Conservation (phyloP, 1,140 invertebrate genomes). For the Mamestra configurata region DNA sequence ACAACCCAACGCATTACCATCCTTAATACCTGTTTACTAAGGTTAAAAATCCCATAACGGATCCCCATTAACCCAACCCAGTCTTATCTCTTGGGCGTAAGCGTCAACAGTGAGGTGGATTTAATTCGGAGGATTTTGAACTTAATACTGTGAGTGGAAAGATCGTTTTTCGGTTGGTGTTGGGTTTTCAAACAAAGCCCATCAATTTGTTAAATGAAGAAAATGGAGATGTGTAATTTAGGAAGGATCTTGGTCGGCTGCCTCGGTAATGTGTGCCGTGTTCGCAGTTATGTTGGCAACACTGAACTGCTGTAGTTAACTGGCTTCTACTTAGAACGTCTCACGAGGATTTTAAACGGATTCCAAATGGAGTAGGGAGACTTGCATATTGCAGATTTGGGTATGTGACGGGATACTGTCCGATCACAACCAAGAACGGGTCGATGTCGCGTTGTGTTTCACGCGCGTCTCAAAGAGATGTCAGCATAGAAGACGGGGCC, state of each 20-base stretch:
- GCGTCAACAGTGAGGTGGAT: slow-evolving; percentile 60
- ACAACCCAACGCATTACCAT: slow-evolving; percentile 70
- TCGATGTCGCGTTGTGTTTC: too few species aligned
- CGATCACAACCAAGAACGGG: too few species aligned
- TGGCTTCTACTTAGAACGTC: slow-evolving; percentile 4
- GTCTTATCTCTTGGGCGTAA: slow-evolving; percentile 85
- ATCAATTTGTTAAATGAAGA: slow-evolving; percentile 88
- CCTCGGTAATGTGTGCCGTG: slow-evolving; percentile 66
- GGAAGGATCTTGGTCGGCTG: slow-evolving; percentile 74
- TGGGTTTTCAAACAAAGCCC: slow-evolving; percentile 65
- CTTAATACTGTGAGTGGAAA: slow-evolving; percentile 60
- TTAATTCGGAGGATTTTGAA: slow-evolving; percentile 62
- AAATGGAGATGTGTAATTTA: slow-evolving; percentile 85
- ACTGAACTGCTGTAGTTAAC: not conserved
- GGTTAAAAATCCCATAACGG: slow-evolving; percentile 74
- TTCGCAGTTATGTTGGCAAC: slow-evolving; percentile 73
- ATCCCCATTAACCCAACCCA: slow-evolving; percentile 71
- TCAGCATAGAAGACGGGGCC: too few species aligned
- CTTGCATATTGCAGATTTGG: not conserved
- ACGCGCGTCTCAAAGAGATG: too few species aligned
- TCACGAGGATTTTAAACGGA: not conserved
- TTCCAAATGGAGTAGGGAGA: not conserved
- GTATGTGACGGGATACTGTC: too few species aligned
- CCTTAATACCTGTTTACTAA: slow-evolving; percentile 72
- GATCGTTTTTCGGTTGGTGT: slow-evolving; percentile 55